A percentile compares a stretch with the other conserved stretches of the same genome.
These are phyloP conservation scores for Maniola hyperantus DNA, from an alignment of 2,888 invertebrate species.

Conservation along the genomic window DNA sequence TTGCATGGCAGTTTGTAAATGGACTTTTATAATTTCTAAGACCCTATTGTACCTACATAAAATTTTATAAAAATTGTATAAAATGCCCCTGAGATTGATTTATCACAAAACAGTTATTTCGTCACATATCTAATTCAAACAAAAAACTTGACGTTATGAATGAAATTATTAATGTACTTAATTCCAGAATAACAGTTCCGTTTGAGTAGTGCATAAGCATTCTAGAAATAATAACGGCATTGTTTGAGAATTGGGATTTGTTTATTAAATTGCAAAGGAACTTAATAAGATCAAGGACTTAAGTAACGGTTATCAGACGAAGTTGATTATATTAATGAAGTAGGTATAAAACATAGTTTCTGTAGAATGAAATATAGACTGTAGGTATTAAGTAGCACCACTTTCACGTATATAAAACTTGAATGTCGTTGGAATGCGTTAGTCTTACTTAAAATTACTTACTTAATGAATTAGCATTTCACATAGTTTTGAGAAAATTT, in stretches of 20 bases:
- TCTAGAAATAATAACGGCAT: too few species aligned
- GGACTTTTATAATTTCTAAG: too few species aligned
- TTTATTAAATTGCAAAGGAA: background rate
- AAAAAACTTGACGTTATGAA: too few species aligned
- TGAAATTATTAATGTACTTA: too few species aligned
- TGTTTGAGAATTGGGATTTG: background rate
- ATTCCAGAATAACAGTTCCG: too few species aligned
- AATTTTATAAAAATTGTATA: too few species aligned
- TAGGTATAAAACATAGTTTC: background rate
- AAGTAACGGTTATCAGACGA: background rate
- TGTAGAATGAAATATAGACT: background rate
- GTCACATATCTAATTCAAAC: too few species aligned
- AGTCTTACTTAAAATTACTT: constrained; percentile 6
- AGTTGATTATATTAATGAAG: background rate
- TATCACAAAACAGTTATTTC: too few species aligned
- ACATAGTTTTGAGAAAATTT: background rate
- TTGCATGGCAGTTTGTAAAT: too few species aligned
- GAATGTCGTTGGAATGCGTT: constrained; percentile 7
- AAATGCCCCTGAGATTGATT: too few species aligned
- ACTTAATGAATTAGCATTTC: background rate
- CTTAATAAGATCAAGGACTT: background rate
- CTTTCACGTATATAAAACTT: constrained; percentile 12
- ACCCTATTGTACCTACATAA: too few species aligned
- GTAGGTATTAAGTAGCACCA: background rate
- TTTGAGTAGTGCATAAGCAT: too few species aligned